These are phyloP conservation scores for Corythoichthys haematopterus DNA, from an alignment of 2,113 vertebrate species.

Conservation along the genomic window DNA sequence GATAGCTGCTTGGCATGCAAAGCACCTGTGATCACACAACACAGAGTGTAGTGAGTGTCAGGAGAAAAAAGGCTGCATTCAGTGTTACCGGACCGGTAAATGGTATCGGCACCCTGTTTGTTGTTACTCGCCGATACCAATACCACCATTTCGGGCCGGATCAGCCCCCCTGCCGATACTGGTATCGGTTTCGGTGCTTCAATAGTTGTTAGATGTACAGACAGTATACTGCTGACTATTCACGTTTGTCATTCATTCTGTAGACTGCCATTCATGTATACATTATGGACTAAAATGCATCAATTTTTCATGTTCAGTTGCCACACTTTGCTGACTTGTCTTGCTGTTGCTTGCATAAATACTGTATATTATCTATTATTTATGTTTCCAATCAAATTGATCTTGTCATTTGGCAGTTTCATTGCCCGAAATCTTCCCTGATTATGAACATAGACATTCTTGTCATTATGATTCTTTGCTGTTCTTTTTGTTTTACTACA, in stretches of 20 bases:
- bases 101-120: too few relatives aligned
- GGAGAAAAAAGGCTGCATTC: too few relatives aligned
- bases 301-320: not conserved
- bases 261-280: not conserved
- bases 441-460: not conserved
- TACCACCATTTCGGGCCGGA: too few relatives aligned
- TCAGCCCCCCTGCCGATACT: too few relatives aligned
- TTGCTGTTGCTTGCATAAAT: not conserved
- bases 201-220: too few relatives aligned
- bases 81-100: too few relatives aligned
- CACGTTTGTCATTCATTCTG: not conserved
- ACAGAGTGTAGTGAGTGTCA: too few relatives aligned
- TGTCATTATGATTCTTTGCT: not conserved
- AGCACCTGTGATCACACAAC: too few relatives aligned
- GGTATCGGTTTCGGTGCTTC: too few relatives aligned
- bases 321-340: not conserved
- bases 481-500: not conserved
- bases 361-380: not conserved
- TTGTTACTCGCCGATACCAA: too few relatives aligned
- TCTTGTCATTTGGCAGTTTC: not conserved
- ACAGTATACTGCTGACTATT: not conserved
- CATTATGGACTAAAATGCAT: not conserved
- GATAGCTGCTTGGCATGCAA: too few relatives aligned
- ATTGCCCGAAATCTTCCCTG: not conserved
- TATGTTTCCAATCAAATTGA: not conserved